Conservation (phyloP, 2,113 vertebrate genomes). For the Cettia cetti region DNA sequence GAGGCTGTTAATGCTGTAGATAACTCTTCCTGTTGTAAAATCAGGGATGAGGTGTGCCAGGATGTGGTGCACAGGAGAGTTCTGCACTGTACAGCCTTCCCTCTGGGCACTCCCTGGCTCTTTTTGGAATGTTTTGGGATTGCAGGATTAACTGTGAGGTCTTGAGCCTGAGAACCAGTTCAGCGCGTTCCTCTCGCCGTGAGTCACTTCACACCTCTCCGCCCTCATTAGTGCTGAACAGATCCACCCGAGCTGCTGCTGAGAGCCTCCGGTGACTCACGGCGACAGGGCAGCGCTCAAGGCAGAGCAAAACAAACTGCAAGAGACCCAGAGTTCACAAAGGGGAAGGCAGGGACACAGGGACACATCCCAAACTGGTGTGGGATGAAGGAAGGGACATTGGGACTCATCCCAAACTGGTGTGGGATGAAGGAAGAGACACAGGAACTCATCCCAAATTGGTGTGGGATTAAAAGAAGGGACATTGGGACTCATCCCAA, state of each 20-base stretch:
- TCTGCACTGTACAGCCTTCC: not conserved
- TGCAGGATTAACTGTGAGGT: not conserved
- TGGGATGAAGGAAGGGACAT: not conserved
- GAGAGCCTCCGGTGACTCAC: not conserved
- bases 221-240: fast-evolving
- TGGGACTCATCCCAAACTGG: not conserved
- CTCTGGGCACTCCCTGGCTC: not conserved
- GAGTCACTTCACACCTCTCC: not conserved
- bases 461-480: not conserved
- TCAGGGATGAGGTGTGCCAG: not conserved
- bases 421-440: not conserved
- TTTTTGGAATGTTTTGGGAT: not conserved
- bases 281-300: fast-evolving
- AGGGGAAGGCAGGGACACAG: not conserved
- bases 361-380: not conserved
- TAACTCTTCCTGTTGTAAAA: not conserved
- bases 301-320: not conserved
- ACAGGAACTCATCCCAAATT: not conserved
- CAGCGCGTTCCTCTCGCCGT: not conserved
- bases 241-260: not conserved
- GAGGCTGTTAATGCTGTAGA: not conserved
- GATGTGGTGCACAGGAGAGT: not conserved
- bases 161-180: not conserved
- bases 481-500: not conserved
- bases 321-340: fast-evolving